Conservation (phyloP, 2,888 invertebrate genomes). For the Dryobotodes eremita region DNA sequence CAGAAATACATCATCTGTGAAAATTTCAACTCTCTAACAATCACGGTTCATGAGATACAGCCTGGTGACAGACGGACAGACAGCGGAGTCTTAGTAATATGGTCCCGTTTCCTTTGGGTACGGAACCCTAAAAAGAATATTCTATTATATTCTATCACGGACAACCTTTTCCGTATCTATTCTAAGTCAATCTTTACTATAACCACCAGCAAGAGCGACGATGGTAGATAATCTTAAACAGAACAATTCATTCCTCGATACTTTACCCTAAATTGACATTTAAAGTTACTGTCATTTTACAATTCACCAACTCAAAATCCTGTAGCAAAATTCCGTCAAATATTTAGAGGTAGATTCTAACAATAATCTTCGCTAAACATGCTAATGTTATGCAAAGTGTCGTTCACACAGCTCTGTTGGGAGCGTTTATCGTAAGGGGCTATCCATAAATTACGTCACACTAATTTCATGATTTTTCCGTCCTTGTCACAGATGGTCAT, state of each 20-base stretch:
- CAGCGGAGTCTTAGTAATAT: too few relatives aligned
- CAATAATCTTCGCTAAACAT: conserved; percentile 60
- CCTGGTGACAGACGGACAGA: too few relatives aligned
- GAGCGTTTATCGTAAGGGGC: conserved; percentile 34
- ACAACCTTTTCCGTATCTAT: neutral
- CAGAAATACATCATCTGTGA: too few relatives aligned
- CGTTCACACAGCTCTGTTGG: conserved; percentile 50
- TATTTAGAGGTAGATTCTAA: conserved; percentile 43
- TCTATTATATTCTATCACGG: too few relatives aligned
- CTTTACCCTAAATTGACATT: conserved; percentile 28
- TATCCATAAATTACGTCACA: conserved; percentile 1
- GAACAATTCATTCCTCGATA: conserved; percentile 14
- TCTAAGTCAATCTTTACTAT: neutral
- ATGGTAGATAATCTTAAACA: neutral
- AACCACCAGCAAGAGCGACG: neutral
- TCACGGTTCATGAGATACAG: too few relatives aligned
- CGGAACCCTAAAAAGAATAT: too few relatives aligned
- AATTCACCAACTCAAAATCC: conserved; percentile 46
- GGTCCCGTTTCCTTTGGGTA: too few relatives aligned
- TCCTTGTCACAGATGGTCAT: neutral
- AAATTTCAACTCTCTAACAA: too few relatives aligned
- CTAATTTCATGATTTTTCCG: neutral
- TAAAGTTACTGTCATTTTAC: conserved; percentile 7
- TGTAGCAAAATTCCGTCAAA: conserved; percentile 22
- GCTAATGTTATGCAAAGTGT: conserved; percentile 63